These are phyloP conservation scores for Loxodonta africana DNA, from an alignment of 2,113 vertebrate genomes.

Conservation along the genomic window DNA sequence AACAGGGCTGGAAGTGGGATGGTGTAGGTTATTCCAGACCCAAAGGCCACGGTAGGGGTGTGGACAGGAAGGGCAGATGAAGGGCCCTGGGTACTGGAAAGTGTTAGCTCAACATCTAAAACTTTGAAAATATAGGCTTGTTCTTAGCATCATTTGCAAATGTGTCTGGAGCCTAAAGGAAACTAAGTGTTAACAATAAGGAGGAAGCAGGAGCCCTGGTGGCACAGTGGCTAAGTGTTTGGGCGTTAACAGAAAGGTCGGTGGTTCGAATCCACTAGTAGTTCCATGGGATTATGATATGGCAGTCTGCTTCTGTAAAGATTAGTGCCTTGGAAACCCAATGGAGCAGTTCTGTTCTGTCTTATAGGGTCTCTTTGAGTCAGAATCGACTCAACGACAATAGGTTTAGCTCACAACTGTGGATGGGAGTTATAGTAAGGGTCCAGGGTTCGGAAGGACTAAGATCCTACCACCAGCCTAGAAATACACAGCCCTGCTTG, in stretches of 20 bases:
- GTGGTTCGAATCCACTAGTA: background rate
- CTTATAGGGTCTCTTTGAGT: background rate
- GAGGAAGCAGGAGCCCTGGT: background rate
- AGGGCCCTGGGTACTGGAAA: background rate
- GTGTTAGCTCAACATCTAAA: background rate
- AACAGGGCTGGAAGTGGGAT: background rate
- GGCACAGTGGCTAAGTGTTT: background rate
- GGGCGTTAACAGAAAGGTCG: background rate
- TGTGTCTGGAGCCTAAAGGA: background rate
- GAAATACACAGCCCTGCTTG: background rate
- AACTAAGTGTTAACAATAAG: background rate
- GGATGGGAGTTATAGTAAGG: fast-evolving
- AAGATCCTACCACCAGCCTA: fast-evolving
- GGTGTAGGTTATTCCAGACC: background rate
- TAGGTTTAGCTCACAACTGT: background rate
- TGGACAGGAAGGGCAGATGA: background rate
- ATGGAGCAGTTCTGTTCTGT: background rate
- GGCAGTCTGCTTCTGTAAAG: background rate
- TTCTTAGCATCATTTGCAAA: background rate
- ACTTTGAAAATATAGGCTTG: no score
- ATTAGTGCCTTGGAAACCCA: background rate
- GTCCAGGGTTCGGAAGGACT: background rate
- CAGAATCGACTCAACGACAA: background rate
- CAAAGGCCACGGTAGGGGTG: background rate
- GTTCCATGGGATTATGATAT: background rate